A percentile compares a stretch with the other conserved stretches of the same genome.
These are phyloP conservation scores for Paguma larvata DNA, from an alignment of 2,797 vertebrate species.

Conservation along the genomic window DNA sequence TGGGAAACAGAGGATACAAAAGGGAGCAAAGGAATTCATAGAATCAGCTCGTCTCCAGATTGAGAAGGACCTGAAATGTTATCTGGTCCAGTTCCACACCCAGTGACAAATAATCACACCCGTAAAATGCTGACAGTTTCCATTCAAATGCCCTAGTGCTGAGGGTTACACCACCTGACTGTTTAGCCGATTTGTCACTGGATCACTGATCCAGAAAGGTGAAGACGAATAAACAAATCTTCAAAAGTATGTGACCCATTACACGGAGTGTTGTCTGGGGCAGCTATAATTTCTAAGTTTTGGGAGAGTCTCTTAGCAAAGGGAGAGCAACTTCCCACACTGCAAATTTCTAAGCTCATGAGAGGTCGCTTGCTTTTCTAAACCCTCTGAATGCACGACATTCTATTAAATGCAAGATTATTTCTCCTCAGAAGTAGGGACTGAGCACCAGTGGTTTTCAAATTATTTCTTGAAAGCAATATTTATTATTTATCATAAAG, in stretches of 20 bases:
- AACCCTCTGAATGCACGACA: neutral
- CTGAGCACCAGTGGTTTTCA: neutral
- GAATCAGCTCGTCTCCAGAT: neutral
- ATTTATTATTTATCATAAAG: neutral
- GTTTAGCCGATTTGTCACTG: neutral
- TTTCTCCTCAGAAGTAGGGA: neutral
- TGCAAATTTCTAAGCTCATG: neutral
- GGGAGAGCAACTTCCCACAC: neutral
- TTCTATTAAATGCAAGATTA: neutral
- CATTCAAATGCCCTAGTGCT: neutral
- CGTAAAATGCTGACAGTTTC: neutral
- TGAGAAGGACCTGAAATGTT: neutral
- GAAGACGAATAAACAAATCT: neutral
- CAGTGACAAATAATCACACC: neutral
- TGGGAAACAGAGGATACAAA: neutral
- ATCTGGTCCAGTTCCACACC: neutral
- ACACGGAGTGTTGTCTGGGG: neutral
- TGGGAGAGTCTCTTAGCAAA: neutral
- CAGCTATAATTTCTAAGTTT: neutral
- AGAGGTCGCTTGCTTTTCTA: neutral
- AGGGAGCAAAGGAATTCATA: neutral
- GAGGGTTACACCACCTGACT: too few species aligned
- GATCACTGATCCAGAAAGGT: neutral
- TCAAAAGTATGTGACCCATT: neutral
- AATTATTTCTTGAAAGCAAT: constrained; percentile 29